Percentiles rank a stretch among this genome's conserved stretches.
Conservation (phyloP, 2,797 vertebrate species). For the Sebastes umbrosus region DNA sequence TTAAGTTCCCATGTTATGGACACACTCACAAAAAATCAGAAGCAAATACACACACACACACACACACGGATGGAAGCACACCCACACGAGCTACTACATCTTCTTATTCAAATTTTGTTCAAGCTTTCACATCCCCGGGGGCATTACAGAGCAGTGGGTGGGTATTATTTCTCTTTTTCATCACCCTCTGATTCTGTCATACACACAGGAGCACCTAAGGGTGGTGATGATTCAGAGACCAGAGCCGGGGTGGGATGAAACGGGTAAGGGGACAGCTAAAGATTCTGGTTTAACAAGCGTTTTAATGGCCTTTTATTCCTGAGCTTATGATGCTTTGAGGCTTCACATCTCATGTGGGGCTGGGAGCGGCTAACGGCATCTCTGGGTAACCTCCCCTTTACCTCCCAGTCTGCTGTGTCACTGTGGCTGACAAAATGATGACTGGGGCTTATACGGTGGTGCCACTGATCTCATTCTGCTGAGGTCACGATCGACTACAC, state of each 20-base stretch:
- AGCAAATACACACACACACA: neutral
- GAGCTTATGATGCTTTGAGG: conserved; percentile 13
- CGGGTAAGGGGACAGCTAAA: neutral
- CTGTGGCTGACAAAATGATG: conserved; percentile 31
- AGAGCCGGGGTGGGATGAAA: neutral
- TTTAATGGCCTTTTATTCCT: conserved; percentile 28
- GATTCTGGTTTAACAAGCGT: conserved; percentile 29
- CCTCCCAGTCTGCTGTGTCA: conserved; percentile 48
- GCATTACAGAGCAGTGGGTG: conserved; percentile 42
- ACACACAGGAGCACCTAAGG: conserved; percentile 30
- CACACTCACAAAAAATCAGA: neutral
- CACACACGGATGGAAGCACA: conserved; percentile 16
- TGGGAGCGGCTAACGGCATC: neutral
- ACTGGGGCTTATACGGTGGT: conserved; percentile 12
- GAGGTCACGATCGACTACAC: conserved; percentile 48
- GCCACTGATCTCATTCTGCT: conserved; percentile 49
- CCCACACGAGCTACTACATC: conserved; percentile 20
- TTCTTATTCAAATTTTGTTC: conserved; percentile 37
- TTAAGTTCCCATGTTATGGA: neutral
- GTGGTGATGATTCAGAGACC: conserved; percentile 35
- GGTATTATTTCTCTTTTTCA: conserved; percentile 55
- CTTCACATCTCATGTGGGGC: conserved; percentile 13
- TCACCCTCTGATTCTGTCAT: conserved; percentile 48
- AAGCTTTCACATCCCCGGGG: conserved; percentile 12
- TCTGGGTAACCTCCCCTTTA: neutral